A percentile compares a stretch with the other conserved stretches of the same genome.
phyloP scores from a whole-genome alignment of 2,113 vertebrate species.

The Otolemur garnettii region DNA sequence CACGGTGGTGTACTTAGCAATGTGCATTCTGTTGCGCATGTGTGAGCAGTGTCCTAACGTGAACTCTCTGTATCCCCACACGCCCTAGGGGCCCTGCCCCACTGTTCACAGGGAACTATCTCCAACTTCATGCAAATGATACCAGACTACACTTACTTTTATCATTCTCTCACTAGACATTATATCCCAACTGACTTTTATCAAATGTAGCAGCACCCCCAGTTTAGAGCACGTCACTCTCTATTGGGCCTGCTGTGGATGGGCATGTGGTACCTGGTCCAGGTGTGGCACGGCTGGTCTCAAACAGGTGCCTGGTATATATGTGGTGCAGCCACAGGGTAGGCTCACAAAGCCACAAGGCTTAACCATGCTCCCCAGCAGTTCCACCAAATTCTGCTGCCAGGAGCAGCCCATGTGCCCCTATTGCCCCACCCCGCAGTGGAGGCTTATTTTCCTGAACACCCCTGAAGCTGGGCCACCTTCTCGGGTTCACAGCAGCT shows the following conservation, averaged over 20 bases:
- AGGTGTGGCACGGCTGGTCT: not conserved
- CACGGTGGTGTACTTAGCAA: rapidly evolving
- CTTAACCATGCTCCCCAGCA: no score
- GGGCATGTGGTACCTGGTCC: rapidly evolving
- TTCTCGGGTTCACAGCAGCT: not conserved
- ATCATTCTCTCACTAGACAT: no score
- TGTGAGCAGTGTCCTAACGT: not conserved
- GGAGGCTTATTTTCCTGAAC: rapidly evolving
- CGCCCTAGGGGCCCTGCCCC: not conserved
- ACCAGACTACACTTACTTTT: no score
- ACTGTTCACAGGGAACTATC: no score
- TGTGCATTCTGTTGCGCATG: rapidly evolving
- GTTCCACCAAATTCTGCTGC: not conserved
- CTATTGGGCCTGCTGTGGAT: rapidly evolving
- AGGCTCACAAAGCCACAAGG: not conserved
- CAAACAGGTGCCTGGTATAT: no score
- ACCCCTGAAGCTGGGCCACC: rapidly evolving
- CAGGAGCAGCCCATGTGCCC: not conserved
- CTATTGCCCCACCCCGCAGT: not conserved
- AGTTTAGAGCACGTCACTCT: rapidly evolving
- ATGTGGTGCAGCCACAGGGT: no score
- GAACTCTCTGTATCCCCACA: no score
- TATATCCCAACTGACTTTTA: not conserved
- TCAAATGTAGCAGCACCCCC: no score
- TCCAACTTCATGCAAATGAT: not conserved